phyloP scores from a whole-genome alignment of 2,797 vertebrate species.

The Tokudaia muenninki region DNA sequence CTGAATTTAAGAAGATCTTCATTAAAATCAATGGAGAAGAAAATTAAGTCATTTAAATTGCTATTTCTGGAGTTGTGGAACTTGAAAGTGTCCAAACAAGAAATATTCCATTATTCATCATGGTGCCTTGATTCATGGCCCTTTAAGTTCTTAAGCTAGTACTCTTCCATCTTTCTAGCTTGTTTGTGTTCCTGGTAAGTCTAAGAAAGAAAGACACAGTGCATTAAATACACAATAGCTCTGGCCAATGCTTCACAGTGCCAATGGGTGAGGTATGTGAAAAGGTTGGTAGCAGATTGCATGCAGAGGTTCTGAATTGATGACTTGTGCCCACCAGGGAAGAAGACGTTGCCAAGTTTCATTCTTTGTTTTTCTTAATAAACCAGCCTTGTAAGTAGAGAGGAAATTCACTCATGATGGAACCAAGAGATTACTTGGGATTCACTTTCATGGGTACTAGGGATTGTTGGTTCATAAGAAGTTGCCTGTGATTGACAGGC shows the following conservation, averaged over 20 bases:
- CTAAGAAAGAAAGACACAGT: not conserved
- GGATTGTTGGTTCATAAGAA: not conserved
- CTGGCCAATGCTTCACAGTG: not conserved
- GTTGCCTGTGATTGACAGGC: not conserved
- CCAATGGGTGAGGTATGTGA: conserved; percentile 3
- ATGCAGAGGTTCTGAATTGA: conserved; percentile 32
- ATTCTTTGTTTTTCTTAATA: conserved; percentile 21
- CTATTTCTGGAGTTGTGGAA: conserved; percentile 77
- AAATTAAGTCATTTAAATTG: conserved; percentile 83
- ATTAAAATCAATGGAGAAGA: conserved; percentile 84
- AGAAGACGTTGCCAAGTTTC: conserved; percentile 35
- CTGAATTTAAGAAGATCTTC: conserved; percentile 72
- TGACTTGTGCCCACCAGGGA: not conserved
- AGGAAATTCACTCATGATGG: not conserved
- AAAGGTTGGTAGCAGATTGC: not conserved
- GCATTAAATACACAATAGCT: not conserved
- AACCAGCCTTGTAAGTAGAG: not conserved
- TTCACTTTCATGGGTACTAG: not conserved
- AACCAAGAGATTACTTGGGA: not conserved
- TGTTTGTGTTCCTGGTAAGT: not conserved
- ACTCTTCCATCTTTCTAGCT: conserved; percentile 26
- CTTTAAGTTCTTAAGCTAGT: conserved; percentile 52
- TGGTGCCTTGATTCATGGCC: conserved; percentile 52
- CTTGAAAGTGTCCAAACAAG: conserved; percentile 81
- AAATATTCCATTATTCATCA: conserved; percentile 78